Evolutionary conservation across 2,888 invertebrate genomes (phyloP).

Genomic region (Pheosia tremula): DNA sequence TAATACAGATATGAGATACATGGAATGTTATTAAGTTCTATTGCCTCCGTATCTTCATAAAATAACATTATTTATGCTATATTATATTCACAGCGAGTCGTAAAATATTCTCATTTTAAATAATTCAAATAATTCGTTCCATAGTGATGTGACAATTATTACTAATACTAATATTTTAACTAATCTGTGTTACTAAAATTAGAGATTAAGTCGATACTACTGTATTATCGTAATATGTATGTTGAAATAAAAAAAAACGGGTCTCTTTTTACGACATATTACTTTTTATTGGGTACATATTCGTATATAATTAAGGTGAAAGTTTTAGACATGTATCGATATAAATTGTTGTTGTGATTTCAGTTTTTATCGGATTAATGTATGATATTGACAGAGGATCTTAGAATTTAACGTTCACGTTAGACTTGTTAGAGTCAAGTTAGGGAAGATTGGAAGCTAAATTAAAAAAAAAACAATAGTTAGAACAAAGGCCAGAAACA

Average conservation of each 20-base stretch:
- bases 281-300: constrained; percentile 7
- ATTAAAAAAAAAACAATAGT: too few relatives aligned
- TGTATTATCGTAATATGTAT: not conserved
- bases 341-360: not conserved
- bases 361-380: not conserved
- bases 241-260: constrained; percentile 15
- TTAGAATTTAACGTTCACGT: not conserved
- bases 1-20: too few relatives aligned
- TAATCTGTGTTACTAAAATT: constrained; percentile 19
- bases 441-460: too few relatives aligned
- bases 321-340: not conserved
- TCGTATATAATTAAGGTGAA: constrained; percentile 3
- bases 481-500: too few relatives aligned
- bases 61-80: constrained; percentile 7
- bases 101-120: not conserved
- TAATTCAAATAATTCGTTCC: constrained; percentile 15
- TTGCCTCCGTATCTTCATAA: not conserved
- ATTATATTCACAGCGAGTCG: constrained; percentile 10
- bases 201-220: not conserved
- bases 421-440: too few relatives aligned
- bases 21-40: too few relatives aligned
- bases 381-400: not conserved
- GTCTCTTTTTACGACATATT: constrained; percentile 1
- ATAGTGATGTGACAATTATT: constrained; percentile 26
- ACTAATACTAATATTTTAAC: constrained; percentile 14